These are phyloP conservation scores for Scaptomyza cyrtandrae DNA, from an alignment of 2,888 invertebrate genomes.

Conservation along the genomic window DNA sequence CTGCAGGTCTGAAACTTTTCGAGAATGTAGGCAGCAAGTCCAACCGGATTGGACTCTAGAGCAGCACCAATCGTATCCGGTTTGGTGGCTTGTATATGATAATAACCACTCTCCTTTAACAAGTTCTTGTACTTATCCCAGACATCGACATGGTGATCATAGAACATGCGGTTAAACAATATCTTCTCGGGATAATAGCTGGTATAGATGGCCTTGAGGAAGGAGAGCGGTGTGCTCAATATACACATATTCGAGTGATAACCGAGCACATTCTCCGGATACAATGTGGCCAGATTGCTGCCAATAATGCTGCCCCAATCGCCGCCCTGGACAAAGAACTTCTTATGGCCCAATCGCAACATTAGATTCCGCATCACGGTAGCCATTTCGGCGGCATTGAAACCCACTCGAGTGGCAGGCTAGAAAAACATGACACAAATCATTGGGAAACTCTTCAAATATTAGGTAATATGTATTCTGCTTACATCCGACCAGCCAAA, in stretches of 20 bases:
- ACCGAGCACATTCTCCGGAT: slow-evolving; percentile 87
- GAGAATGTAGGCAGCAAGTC: slow-evolving; percentile 93
- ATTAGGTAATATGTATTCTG: not conserved
- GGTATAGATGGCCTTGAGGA: slow-evolving; percentile 85
- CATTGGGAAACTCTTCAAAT: not conserved
- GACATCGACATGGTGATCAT: slow-evolving; percentile 85
- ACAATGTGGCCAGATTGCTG: slow-evolving; percentile 87
- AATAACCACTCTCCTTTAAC: slow-evolving; percentile 86
- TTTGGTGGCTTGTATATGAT: slow-evolving; percentile 94
- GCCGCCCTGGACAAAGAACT: slow-evolving; percentile 90
- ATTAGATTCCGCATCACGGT: slow-evolving; percentile 88
- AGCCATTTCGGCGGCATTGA: slow-evolving; percentile 85
- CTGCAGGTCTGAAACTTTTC: slow-evolving; percentile 93
- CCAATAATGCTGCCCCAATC: slow-evolving; percentile 92
- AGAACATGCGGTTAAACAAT: slow-evolving; percentile 85
- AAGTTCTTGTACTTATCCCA: slow-evolving; percentile 63
- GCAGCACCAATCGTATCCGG: slow-evolving; percentile 92
- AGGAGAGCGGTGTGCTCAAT: slow-evolving; percentile 72
- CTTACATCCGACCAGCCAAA: slow-evolving; percentile 88
- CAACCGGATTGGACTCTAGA: slow-evolving; percentile 87
- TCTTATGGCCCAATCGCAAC: slow-evolving; percentile 87
- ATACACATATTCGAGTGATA: slow-evolving; percentile 88
- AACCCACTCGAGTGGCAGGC: slow-evolving; percentile 79
- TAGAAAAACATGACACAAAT: slow-evolving; percentile 31
- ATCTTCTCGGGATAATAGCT: slow-evolving; percentile 84